Evolutionary conservation across 2,113 vertebrate genomes (phyloP), one percentile per base, ranked within the genome.

Genomic region (Helogale parvula): DNA sequence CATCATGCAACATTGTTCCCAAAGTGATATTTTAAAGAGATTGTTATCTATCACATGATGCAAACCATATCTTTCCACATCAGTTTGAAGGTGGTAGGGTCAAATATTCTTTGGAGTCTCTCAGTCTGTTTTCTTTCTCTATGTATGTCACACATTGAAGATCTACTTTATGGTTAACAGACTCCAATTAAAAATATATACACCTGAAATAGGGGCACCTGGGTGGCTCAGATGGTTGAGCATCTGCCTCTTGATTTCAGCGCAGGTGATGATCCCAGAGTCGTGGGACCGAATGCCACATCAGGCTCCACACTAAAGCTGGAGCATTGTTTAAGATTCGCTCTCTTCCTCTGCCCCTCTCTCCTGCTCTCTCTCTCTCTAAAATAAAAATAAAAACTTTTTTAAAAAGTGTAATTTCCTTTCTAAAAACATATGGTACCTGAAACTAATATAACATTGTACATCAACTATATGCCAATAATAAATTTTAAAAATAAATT

Each of bases 21-120:
- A 79, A 27, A 72, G 57, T 71, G 84, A 47, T 69, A 65, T 97
- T 94, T 38, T 68, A 50, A 66, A 45, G 74, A 69, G 23, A 97
- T 60, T 31, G 21, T 27, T 41, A 47, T 83, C 57, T 66, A 72
- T 54, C 45, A 60, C 8, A n/a, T 54, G 57, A 82, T 4, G 33
- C 57, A 71, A 85, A 71, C 81, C 72, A 71, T 10, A 82, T 25
- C 29, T 89, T 81, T 29, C 74, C 29, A 72, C 38, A 66, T n/a
- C 71, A 76, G 2, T 41, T 41, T 80, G 38, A 94, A 97, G 33
- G 19, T 68, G 31, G 38, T 10, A 57, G 10, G 84, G 50, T 45
- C 63, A 25, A 94, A 33, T 84, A 84, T 87, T 94, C 65, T 92
- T 65, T 63, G 7, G 19, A 45, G 11, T 38, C 21, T n/a, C 4